Evolutionary conservation across 2,888 invertebrate species (phyloP), one percentile per base, ranked within the genome.

Genomic region (Diadromus collaris): DNA sequence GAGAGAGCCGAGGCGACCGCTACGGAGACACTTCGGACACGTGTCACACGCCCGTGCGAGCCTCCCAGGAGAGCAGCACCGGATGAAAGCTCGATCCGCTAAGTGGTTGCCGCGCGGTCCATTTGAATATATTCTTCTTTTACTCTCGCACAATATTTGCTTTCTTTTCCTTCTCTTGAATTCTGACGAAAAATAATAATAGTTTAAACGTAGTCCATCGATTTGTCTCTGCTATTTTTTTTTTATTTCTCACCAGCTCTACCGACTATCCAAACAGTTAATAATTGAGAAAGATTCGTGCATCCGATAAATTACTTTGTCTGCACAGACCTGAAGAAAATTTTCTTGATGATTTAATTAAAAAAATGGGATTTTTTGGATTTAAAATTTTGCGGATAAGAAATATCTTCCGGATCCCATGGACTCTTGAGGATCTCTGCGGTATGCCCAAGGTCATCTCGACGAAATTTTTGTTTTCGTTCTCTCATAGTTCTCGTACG

Each of bases 1-100:
- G 70, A 48, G 38, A 29, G 32, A 51, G 64, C 24, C 32, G 46
- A 16, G 38, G 38, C 34, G 44, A 44, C 38, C 69, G 27, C 51
- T 51, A n/a, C 69, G 24, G 51, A 51, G 68, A 79, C 76, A 76
- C 73, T 79, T 74, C 67, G 70, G 74, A 77, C 74, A 71, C 77
- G 79, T 79, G 76, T 76, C 76, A 67, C 69, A 60, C 70, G 56
- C 65, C 64, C 72, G 71, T 67, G 68, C 60, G 60, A 34, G 13
- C 72, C 64, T 48, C 29, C 10, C 61, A 29, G 21, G 29, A 65
- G 63, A 65, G n/a, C 38, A 54, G 56, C 56, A 51, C 19, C 24
- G 63, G 74, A 80, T 74, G 73, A 77, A 67, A 77, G 61, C 61
- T 32, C 73, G 32, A 58, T 67, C 63, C 60, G 41, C 29, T 70